Evolutionary conservation across 2,113 vertebrate genomes (phyloP).

Genomic region (Parotia lawesii): DNA sequence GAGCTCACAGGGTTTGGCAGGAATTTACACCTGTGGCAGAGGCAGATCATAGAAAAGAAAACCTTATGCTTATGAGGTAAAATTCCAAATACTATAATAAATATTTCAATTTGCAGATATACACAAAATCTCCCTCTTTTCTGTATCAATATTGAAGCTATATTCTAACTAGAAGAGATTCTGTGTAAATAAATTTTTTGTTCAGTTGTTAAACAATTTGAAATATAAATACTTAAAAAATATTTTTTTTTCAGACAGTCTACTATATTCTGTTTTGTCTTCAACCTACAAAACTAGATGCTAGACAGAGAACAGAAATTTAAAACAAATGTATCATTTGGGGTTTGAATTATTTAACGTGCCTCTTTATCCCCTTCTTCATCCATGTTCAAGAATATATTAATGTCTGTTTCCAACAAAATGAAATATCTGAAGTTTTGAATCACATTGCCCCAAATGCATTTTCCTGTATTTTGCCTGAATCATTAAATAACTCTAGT

Average conservation of each 20-base stretch:
- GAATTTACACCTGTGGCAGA: background rate
- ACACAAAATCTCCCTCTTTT: fast-evolving
- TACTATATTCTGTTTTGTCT: background rate
- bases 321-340: background rate
- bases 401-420: background rate
- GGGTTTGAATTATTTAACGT: background rate
- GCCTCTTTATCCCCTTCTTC: background rate
- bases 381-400: background rate
- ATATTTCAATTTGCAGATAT: background rate
- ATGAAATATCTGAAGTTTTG: background rate
- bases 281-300: background rate
- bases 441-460: background rate
- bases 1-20: fast-evolving
- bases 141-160: background rate
- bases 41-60: background rate
- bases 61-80: background rate
- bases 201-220: background rate
- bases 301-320: background rate
- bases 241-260: background rate
- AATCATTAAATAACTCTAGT: background rate
- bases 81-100: background rate
- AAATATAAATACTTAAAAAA: background rate
- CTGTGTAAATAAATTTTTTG: background rate
- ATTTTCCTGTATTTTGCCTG: background rate
- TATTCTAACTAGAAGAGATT: background rate